These are phyloP conservation scores for Psilanteris sp. DNA, from an alignment of 1,140 invertebrate genomes.

Conservation along the genomic window DNA sequence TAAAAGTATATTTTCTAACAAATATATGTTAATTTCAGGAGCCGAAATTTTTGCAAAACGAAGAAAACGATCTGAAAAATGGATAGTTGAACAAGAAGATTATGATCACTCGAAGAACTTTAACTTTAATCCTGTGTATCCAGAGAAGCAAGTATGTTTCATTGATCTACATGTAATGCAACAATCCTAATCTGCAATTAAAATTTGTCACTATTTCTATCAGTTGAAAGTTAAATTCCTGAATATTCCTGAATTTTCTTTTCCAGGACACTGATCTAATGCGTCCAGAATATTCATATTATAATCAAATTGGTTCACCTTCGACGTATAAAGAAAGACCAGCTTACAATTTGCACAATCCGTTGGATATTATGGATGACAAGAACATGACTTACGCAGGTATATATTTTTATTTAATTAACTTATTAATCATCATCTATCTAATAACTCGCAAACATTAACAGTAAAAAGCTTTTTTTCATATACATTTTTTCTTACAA, in stretches of 20 bases:
- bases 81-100: conserved; percentile 89
- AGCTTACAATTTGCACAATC: conserved; percentile 72
- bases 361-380: conserved; percentile 68
- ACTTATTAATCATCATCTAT: too few relatives aligned
- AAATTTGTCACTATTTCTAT: too few relatives aligned
- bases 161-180: too few relatives aligned
- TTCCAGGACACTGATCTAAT: conserved; percentile 22
- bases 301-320: conserved; percentile 9
- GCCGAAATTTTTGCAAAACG: conserved; percentile 93
- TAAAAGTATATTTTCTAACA: too few relatives aligned
- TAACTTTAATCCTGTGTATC: conserved; percentile 56
- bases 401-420: too few relatives aligned
- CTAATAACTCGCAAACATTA: too few relatives aligned
- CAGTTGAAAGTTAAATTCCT: too few relatives aligned
- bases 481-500: too few relatives aligned
- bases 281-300: conserved; percentile 18
- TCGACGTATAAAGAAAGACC: conserved; percentile 63
- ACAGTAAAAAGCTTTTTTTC: too few relatives aligned
- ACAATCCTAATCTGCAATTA: too few relatives aligned
- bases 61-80: conserved; percentile 91
- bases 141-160: conserved; percentile 68
- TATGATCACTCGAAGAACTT: conserved; percentile 66
- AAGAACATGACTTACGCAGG: conserved; percentile 63
- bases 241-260: background rate
- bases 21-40: too few relatives aligned